A percentile compares a stretch with the other conserved stretches of the same genome.
Conservation (phyloP, 2,797 vertebrate genomes). For the Pitangus sulphuratus region DNA sequence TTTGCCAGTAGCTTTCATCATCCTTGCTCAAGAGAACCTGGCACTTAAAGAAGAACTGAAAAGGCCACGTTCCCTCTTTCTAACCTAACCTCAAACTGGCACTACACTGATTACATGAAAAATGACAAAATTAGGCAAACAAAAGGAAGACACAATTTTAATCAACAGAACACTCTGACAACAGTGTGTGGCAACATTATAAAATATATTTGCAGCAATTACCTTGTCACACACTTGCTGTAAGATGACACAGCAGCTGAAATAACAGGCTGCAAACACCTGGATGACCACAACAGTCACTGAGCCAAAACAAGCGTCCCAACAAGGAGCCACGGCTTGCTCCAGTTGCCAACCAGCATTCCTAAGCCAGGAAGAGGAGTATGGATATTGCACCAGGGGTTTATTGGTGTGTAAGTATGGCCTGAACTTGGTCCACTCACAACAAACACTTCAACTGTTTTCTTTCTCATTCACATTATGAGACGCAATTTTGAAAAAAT, state of each 20-base stretch:
- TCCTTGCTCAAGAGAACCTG: background rate
- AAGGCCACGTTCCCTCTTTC: background rate
- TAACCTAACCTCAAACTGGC: background rate
- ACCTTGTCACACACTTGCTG: accelerated
- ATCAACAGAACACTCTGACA: background rate
- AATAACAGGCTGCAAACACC: background rate
- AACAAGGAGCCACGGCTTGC: background rate
- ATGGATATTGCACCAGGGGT: background rate
- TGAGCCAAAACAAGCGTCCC: background rate
- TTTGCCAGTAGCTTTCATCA: background rate
- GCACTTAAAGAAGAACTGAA: background rate
- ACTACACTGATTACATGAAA: background rate
- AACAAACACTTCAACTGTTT: background rate
- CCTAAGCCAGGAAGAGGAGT: background rate
- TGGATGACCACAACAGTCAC: background rate
- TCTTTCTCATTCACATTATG: background rate
- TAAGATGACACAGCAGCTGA: background rate
- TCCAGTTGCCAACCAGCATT: background rate
- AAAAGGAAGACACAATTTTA: background rate
- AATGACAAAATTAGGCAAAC: background rate
- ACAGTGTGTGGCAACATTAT: background rate
- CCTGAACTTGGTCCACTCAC: background rate
- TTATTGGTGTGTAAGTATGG: background rate
- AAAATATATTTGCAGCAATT: background rate
- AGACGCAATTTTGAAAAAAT: background rate